These are phyloP conservation scores for Macropus fuliginosus DNA, from an alignment of 2,797 vertebrate species.

Conservation along the genomic window DNA sequence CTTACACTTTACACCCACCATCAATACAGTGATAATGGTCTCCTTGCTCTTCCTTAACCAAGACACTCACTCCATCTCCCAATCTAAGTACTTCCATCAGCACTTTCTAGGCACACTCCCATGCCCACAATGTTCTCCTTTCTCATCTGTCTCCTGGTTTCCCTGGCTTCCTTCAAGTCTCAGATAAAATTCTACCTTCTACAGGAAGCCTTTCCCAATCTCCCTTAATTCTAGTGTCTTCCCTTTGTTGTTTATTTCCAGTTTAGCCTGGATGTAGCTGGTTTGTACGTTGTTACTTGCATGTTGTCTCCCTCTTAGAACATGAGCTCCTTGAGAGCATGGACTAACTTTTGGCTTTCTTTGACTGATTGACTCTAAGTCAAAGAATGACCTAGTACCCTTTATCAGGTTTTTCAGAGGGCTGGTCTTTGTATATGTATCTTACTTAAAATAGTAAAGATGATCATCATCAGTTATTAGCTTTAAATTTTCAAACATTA, in stretches of 20 bases:
- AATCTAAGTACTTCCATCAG: background rate
- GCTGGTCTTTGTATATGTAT: background rate
- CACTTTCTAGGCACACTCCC: background rate
- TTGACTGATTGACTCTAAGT: background rate
- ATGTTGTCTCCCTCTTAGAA: background rate
- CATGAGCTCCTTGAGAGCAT: background rate
- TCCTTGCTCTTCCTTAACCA: background rate
- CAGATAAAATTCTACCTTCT: background rate
- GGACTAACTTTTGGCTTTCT: background rate
- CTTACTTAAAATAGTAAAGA: background rate
- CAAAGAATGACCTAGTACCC: background rate
- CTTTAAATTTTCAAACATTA: background rate
- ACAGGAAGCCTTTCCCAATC: background rate
- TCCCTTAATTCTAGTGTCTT: background rate
- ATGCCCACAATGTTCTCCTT: background rate
- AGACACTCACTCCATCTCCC: background rate
- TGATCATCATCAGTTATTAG: background rate
- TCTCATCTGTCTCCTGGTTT: background rate
- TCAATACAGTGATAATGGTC: background rate
- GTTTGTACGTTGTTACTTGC: background rate
- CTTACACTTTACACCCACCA: background rate
- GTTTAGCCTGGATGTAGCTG: background rate
- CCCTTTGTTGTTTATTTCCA: background rate
- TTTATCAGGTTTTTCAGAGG: background rate
- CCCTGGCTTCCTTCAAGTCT: background rate